A percentile compares a stretch with the other conserved stretches of the same genome.
Conservation (phyloP, 2,113 vertebrate species). For the Romanogobio albipinnatus region DNA sequence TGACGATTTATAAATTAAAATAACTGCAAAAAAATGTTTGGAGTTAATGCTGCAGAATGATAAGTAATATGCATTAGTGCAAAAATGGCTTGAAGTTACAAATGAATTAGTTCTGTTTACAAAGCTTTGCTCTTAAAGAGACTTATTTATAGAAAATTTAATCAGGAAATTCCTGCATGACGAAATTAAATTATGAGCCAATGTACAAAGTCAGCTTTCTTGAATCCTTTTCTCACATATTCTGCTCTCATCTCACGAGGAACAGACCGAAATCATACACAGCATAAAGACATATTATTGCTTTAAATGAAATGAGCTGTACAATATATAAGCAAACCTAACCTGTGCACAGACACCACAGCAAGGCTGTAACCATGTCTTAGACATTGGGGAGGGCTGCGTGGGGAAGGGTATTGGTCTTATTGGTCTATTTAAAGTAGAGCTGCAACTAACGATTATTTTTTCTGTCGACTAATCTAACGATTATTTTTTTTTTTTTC, state of each 20-base stretch:
- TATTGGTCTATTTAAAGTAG: too few relatives aligned
- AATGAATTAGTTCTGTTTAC: slow-evolving; percentile 53
- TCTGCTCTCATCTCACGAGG: background rate
- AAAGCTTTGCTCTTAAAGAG: slow-evolving; percentile 36
- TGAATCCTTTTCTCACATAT: background rate
- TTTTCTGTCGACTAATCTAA: too few relatives aligned
- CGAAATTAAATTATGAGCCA: slow-evolving; percentile 26
- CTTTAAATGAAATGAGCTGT: background rate
- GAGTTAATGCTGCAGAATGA: slow-evolving; percentile 36
- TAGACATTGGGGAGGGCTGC: too few relatives aligned
- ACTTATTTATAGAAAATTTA: slow-evolving; percentile 42
- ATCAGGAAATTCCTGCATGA: slow-evolving; percentile 37
- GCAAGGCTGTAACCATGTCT: too few relatives aligned
- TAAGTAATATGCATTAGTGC: slow-evolving; percentile 46
- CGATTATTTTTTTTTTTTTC: too few relatives aligned
- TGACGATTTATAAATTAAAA: slow-evolving; percentile 63
- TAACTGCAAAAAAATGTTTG: slow-evolving; percentile 54
- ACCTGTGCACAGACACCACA: background rate
- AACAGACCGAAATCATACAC: background rate
- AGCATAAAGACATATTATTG: background rate
- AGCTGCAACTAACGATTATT: too few relatives aligned
- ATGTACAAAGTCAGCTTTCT: slow-evolving; percentile 38
- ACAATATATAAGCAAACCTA: background rate
- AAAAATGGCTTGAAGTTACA: slow-evolving; percentile 44
- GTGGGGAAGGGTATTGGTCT: too few relatives aligned